Base-by-base conservation (phyloP, 2,888 invertebrate species). In the Acanthosepion lycidas region DNA sequence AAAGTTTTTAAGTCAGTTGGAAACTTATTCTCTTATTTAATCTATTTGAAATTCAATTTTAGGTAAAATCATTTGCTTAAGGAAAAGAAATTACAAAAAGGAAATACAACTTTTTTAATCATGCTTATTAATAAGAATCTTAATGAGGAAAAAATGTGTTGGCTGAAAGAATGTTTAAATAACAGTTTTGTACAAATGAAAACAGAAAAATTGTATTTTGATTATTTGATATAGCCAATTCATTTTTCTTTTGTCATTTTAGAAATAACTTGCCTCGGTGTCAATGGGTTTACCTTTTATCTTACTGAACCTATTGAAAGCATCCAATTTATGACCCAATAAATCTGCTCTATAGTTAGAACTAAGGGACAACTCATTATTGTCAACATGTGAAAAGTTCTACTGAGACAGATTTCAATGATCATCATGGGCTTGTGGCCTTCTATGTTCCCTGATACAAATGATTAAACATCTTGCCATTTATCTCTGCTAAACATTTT, bases 401-500 rank as follows among this genome's bases (percentile, higher is more conserved):
- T n/a, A 78, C 78, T 4, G n/a, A 78, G 15, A n/a, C 78, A n/a
- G n/a, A 78, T 78, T 78, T 78, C n/a, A 78, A 78, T 78, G 78
- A 78, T 78, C 78, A 78, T 78, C n/a, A 78, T n/a, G n/a, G 78
- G 78, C 78, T 78, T n/a, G 78, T n/a, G 78, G 78, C n/a, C 78
- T 78, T 78, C 78, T 28, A 78, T 78, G 28, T n/a, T 78, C n/a
- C n/a, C 78, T n/a, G 78, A 78, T 78, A 59, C 59, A 23, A 59
- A 59, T 59, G 59, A 59, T 59, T 78, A n/a, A 78, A 78, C 78
- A 78, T 78, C 78, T 78, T 78, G 78, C 78, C 78, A 78, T n/a
- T 78, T 78, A n/a, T 78, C 78, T 78, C n/a, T n/a, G 78, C 12
- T n/a, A 78, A 78, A 78, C n/a, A 33, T 78, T 78, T n/a, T 78